Evolutionary conservation across 2,888 invertebrate species (phyloP).

Genomic region (Neoascia interrupta): DNA sequence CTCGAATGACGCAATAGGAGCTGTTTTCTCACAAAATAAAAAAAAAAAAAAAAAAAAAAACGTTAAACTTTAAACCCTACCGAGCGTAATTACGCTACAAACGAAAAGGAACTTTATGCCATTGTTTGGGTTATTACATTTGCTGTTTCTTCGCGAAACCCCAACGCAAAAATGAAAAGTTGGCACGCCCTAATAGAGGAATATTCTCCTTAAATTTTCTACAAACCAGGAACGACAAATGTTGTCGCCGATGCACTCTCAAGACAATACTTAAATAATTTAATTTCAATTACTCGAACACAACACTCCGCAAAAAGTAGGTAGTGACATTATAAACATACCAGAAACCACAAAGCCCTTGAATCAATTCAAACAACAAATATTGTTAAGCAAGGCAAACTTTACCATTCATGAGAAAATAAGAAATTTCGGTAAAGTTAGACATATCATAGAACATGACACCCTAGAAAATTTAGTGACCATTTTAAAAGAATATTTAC

Average conservation of each 20-base stretch:
- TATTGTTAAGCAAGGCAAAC: not conserved
- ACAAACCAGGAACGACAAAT: conserved; percentile 52
- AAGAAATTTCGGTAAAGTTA: conserved; percentile 8
- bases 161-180: not conserved
- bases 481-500: conserved; percentile 33
- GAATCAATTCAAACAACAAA: conserved; percentile 47
- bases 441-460: conserved; percentile 41
- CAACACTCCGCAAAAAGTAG: not conserved
- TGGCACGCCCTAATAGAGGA: not conserved
- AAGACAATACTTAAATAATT: not conserved
- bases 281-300: not conserved
- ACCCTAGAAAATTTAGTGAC: conserved; percentile 23
- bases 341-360: conserved; percentile 24
- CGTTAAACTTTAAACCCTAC: not conserved
- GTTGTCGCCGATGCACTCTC: conserved; percentile 30
- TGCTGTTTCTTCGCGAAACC: not conserved
- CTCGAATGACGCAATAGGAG: not conserved
- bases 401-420: conserved; percentile 24
- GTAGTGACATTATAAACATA: not conserved
- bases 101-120: not conserved
- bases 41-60: not conserved
- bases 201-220: not conserved
- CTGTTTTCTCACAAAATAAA: not conserved
- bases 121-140: not conserved
- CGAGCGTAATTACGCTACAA: not conserved